Conservation (phyloP, 2,113 vertebrate genomes). For the Nycticorax nycticorax region DNA sequence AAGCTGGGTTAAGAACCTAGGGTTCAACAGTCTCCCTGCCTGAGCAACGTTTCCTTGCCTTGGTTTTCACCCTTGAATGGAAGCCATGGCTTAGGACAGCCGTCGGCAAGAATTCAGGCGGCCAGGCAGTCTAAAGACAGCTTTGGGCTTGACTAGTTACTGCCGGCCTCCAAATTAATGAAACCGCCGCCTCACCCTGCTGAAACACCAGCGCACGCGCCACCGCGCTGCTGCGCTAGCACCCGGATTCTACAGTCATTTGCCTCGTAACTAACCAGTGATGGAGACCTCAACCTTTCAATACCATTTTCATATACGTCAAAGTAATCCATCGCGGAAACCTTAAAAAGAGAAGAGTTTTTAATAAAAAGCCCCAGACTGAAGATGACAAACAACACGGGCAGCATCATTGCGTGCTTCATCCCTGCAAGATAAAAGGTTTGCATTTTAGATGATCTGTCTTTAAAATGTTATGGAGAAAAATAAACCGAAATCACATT, state of each 20-base stretch:
- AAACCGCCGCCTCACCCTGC: background rate
- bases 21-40: background rate
- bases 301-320: background rate
- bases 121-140: background rate
- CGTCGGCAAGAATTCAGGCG: background rate
- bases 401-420: background rate
- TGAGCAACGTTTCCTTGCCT: background rate
- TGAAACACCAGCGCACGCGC: background rate
- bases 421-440: background rate
- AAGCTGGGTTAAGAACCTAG: background rate
- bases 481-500: conserved; percentile 66
- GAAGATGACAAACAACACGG: background rate
- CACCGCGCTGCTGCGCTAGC: background rate
- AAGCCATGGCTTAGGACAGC: background rate
- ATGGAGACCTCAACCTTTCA: background rate
- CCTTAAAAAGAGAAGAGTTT: background rate
- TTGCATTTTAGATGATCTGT: conserved; percentile 25
- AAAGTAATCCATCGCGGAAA: background rate
- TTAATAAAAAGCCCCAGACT: background rate
- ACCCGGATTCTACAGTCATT: background rate
- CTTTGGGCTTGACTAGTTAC: background rate
- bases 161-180: background rate
- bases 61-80: background rate
- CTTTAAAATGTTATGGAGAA: conserved; percentile 44
- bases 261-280: background rate